These are phyloP conservation scores for Sylvicapra grimmia DNA, from an alignment of 2,113 vertebrate species.

Conservation along the genomic window DNA sequence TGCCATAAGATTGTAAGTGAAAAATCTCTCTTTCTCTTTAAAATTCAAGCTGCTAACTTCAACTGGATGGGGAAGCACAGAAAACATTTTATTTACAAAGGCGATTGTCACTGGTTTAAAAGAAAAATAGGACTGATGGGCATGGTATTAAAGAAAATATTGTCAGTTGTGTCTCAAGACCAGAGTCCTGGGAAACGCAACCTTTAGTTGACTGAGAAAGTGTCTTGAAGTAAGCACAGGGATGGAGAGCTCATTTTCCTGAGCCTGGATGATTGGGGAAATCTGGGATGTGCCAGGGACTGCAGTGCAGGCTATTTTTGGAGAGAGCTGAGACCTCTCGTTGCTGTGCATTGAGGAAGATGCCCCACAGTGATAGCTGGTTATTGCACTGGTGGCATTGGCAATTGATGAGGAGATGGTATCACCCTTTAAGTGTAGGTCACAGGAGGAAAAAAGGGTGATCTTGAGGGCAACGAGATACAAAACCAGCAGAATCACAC, in stretches of 20 bases:
- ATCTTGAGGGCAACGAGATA: constrained; percentile 57
- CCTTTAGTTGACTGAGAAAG: background rate
- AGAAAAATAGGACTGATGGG: background rate
- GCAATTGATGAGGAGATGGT: constrained; percentile 66
- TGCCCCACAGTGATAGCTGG: constrained; percentile 9
- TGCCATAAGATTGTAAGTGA: background rate
- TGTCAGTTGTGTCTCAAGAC: background rate
- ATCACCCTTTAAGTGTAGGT: constrained; percentile 52
- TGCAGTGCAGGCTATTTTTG: constrained; percentile 43
- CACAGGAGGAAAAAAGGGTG: constrained; percentile 67
- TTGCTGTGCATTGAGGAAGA: constrained; percentile 36
- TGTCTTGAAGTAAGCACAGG: background rate
- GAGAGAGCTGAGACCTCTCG: background rate
- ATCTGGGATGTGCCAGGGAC: background rate
- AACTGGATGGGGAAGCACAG: background rate
- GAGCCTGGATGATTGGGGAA: background rate
- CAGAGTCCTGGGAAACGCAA: background rate
- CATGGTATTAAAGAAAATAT: background rate
- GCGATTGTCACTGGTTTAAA: background rate
- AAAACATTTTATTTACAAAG: background rate
- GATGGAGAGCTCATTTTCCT: background rate
- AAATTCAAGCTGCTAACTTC: constrained; percentile 27
- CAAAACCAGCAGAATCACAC: background rate
- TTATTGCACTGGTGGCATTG: constrained; percentile 52
- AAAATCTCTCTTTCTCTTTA: constrained; percentile 27